Base-by-base conservation (phyloP, 2,888 invertebrate species). In the Cactoblastis cactorum region DNA sequence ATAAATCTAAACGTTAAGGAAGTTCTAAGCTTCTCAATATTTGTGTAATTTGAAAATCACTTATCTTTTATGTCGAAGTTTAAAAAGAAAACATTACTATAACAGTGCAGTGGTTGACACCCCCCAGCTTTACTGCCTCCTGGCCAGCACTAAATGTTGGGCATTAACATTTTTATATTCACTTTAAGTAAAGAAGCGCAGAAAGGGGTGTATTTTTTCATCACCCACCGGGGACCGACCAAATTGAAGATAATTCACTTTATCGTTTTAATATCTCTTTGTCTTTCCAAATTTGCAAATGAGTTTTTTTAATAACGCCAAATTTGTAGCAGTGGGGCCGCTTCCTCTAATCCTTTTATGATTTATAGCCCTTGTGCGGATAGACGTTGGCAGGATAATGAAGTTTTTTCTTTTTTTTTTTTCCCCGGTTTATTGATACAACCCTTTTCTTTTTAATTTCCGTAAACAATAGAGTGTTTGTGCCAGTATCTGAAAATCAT, bases 261-360 rank as follows among this genome's bases (percentile, higher is more conserved):
- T 85, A 87, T 85, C 83, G 77, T 78, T 80, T 78, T 82, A 83
- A 82, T 82, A 88, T 85, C 82, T 82, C 74, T 80, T 85, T 83
- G 86, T 87, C 85, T 86, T 83, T 82, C 74, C 72, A 81, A 87
- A 87, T 87, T 87, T 85, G 86, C 82, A 84, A 87, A 88, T 87
- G 85, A 86, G 82, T 85, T 86, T 87, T 87, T 88, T 87, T 88
- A 86, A 88, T 86, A 85, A 86, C 80, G 73, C 74, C 84, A 78
- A 85, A 84, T 87, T 88, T 75, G 83, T 82, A 82, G 77, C 73
- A 63, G 62, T 62, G 59, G 66, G 59, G 63, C 63, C 64, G 63
- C 62, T 63, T 63, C 63, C 64, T 65, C 59, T 82, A 83, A 83
- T 80, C 82, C 83, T 78, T 81, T 72, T 74, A 71, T 84, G 84